Base-by-base conservation (phyloP, 2,113 vertebrate genomes). In the Leiothrix lutea region DNA sequence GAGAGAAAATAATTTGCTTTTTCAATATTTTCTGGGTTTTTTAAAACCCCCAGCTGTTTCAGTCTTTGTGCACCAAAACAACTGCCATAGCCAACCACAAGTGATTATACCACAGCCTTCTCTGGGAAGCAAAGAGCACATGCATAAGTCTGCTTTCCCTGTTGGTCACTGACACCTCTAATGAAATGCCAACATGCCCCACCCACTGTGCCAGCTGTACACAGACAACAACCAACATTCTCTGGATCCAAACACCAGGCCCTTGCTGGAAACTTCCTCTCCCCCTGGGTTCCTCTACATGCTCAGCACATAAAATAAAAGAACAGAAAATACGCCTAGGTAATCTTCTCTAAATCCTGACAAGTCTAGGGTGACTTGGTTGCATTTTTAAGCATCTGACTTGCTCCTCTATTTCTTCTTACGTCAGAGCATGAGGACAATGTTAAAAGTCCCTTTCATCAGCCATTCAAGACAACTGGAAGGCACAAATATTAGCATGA, bases 401-500 rank as follows among this genome's bases (percentile, higher is more conserved):
- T 79, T 73, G 48, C 36, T 38, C 35, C 33, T 19, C 81, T 64
- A 89, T 69, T 65, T 54, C 23, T 61, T 64, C 57, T 50, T 44
- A 65, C 4, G 8, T 58, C 1, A 1, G 45, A 81, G 33, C 50
- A 48, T 4, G 23, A 77, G 35, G 35, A 60, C 58, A 65, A 72
- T 13, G 19, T 61, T 82, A 57, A 53, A 80, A 87, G 73, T 47
- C 73, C 80, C 33, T 88, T 85, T 67, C 5, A 3, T 77, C 79
- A 50, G 45, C 14, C 8, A 72, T 69, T 92, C 56, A 85, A 57
- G 70, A 86, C 45, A 94, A 93, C 45, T 62, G 33, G 33, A 94
- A 94, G 81, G 71, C 86, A 95, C 45, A 88, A 94, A 86, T 86
- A 96, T 71, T 94, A 88, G 85, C 45, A 47, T 1, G 38, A 77